Conservation (phyloP, 2,888 invertebrate species). For the Pachycephus smyrnensis region DNA sequence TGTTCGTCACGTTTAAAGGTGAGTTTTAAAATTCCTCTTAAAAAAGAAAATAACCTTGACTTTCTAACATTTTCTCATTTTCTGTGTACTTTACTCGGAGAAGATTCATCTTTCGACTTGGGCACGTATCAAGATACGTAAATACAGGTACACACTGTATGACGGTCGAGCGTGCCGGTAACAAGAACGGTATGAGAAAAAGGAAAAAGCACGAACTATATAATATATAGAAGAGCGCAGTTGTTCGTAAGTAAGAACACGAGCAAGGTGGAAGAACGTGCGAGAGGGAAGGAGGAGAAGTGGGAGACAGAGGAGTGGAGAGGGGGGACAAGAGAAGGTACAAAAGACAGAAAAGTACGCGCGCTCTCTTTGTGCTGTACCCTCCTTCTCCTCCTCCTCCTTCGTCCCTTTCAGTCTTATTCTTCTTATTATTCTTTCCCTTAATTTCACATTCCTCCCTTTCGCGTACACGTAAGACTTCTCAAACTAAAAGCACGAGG, state of each 20-base stretch:
- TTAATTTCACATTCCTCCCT: background rate
- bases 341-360: conserved; percentile 21
- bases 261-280: conserved; percentile 6
- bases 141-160: background rate
- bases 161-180: background rate
- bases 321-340: conserved; percentile 17
- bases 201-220: background rate
- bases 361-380: conserved; percentile 9
- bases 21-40: background rate
- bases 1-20: background rate
- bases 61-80: background rate
- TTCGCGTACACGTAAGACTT: background rate
- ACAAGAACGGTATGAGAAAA: background rate
- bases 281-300: background rate
- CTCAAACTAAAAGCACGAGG: background rate
- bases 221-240: conserved; percentile 14
- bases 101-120: background rate
- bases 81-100: background rate
- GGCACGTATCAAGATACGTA: background rate
- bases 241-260: conserved; percentile 2
- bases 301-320: conserved; percentile 20
- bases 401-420: conserved; percentile 2
- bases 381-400: background rate
- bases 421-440: background rate
- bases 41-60: too few relatives aligned